phyloP scores from a whole-genome alignment of 92 coral and sea anemone species.

The Montipora capitata region DNA sequence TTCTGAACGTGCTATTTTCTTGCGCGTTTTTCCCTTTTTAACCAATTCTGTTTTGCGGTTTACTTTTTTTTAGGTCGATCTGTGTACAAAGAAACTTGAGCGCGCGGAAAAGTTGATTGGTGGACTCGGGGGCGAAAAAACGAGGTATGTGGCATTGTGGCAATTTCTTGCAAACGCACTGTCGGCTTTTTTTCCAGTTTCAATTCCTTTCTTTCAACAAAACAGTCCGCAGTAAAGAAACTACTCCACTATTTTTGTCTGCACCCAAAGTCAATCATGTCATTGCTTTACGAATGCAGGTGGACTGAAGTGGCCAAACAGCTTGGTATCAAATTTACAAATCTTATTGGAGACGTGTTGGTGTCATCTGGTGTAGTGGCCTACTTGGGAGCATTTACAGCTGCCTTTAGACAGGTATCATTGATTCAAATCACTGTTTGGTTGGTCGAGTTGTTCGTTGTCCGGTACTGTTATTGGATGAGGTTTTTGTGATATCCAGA shows the following conservation, averaged over 20 bases:
- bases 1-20: not conserved
- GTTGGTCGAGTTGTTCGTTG: no score
- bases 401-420: slow-evolving; percentile 94
- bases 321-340: slow-evolving; percentile 89
- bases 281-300: slow-evolving; percentile 39
- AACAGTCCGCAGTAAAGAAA: no score
- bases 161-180: not conserved
- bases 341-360: slow-evolving; percentile 94
- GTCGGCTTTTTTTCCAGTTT: not conserved
- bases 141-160: slow-evolving; percentile 68
- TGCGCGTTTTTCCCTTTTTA: not conserved
- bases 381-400: slow-evolving; percentile 96
- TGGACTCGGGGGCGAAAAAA: slow-evolving; percentile 97
- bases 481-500: no score
- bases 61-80: slow-evolving; percentile 84
- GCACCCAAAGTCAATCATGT: not conserved
- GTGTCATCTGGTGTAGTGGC: slow-evolving; percentile 98
- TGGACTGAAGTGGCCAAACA: slow-evolving; percentile 98
- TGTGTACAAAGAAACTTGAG: slow-evolving; percentile 96
- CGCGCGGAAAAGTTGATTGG: slow-evolving; percentile 98
- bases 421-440: not conserved
- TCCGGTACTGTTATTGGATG: no score
- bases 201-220: no score
- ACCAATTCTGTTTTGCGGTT: not conserved
- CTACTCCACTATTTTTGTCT: no score